Base-by-base conservation (phyloP, 2,113 vertebrate genomes). In the Zosterops borbonicus region DNA sequence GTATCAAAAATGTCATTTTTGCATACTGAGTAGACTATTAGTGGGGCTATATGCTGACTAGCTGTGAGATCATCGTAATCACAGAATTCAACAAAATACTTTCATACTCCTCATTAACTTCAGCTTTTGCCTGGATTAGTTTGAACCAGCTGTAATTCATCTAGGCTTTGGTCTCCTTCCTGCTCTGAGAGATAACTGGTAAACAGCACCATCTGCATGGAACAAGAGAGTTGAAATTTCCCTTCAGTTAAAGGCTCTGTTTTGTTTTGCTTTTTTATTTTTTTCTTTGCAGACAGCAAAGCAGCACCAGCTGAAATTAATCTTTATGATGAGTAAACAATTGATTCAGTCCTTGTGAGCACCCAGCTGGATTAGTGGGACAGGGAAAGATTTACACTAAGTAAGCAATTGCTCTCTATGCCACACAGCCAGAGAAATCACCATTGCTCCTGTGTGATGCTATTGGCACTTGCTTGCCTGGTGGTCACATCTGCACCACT, bases 121-220 rank as follows among this genome's bases (percentile, higher is more conserved):
- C 47, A 90, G 50, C 50, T 93, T 93, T 94, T 86, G 55, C 56
- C 37, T 71, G 75, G 82, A 86, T 96, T 79, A 94, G 75, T 70
- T 88, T 68, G 55, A 96, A 90, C 52, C 82, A 93, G 90, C 68
- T 95, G 87, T 56, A 86, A 88, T 83, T 86, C 68, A 70, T 86
- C 52, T 29, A 90, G 52, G 79, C 85, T 94, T 94, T 94, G 68
- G 85, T 90, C 63, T 96, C 52, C 47, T 86, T 89, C 35, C 90
- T 94, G 75, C 59, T 60, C 44, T 49, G 85, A 74, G 75, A 80
- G 85, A 83, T 71, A 95, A 77, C 92, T 90, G 73, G 76, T 81
- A 96, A 96, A 95, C 71, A 96, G 85, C 88, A 96, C 79, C 88
- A 95, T 95, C 92, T 97, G 93, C 56, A 46, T 35, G 73, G 88